These are phyloP conservation scores for Euura saliciscinereae DNA, from an alignment of 1,140 invertebrate species.

Conservation along the genomic window DNA sequence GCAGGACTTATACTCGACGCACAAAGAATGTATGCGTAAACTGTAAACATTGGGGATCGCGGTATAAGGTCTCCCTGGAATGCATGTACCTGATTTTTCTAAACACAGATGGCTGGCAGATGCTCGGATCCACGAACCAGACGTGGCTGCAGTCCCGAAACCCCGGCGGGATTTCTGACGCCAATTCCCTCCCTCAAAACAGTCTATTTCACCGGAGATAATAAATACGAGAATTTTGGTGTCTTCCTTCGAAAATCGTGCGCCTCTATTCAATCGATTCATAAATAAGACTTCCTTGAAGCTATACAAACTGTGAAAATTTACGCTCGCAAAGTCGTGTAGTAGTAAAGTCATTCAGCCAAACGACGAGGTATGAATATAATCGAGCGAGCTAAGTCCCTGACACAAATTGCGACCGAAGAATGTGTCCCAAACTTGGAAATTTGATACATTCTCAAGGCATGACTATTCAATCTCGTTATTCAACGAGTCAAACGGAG, in stretches of 20 bases:
- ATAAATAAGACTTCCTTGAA: too few relatives aligned
- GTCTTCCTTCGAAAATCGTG: too few relatives aligned
- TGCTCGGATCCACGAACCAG: background rate
- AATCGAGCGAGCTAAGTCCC: conserved; percentile 16
- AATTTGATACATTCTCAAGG: conserved; percentile 37
- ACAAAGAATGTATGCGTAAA: background rate
- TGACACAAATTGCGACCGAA: conserved; percentile 34
- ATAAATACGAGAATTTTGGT: too few relatives aligned
- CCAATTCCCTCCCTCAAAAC: too few relatives aligned
- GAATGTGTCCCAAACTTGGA: conserved; percentile 39
- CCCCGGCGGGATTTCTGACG: too few relatives aligned
- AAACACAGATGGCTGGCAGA: conserved; percentile 4
- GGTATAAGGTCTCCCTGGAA: background rate
- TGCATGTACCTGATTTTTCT: background rate
- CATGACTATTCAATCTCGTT: conserved; percentile 12
- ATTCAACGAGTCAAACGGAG: background rate
- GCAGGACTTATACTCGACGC: background rate
- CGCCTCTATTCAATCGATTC: too few relatives aligned
- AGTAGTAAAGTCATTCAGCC: too few relatives aligned
- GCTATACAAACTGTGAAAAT: too few relatives aligned
- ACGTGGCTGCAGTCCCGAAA: too few relatives aligned
- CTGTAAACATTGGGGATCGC: background rate
- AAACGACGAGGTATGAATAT: background rate
- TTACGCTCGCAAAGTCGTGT: too few relatives aligned
- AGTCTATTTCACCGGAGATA: too few relatives aligned